Evolutionary conservation across 2,797 vertebrate species (phyloP).

Genomic region (Micrastur ruficollis): DNA sequence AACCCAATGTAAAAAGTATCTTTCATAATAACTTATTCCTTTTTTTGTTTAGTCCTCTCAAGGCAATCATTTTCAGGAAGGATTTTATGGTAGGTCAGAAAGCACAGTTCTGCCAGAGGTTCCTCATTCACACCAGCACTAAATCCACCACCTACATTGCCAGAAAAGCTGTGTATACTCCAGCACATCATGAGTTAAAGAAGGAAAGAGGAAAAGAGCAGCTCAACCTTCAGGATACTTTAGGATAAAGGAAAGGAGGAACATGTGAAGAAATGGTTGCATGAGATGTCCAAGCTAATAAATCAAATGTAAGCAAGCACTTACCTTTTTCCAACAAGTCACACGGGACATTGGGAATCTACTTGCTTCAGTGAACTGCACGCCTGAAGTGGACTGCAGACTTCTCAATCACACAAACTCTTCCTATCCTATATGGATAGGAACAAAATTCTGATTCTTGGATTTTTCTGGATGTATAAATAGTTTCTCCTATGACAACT

Average conservation of each 20-base stretch:
- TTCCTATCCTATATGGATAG: neutral
- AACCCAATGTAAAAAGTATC: neutral
- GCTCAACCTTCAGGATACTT: neutral
- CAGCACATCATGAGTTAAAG: neutral
- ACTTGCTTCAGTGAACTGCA: neutral
- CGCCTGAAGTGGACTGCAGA: neutral
- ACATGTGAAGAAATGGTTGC: neutral
- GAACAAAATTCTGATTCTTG: neutral
- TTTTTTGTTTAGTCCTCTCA: neutral
- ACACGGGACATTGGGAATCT: rapidly evolving
- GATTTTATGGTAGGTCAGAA: neutral
- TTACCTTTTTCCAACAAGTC: neutral
- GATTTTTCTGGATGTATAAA: neutral
- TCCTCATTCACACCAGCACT: neutral
- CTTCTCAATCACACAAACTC: neutral
- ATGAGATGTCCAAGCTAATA: neutral
- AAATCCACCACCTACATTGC: neutral
- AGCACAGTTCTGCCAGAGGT: neutral
- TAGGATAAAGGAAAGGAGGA: neutral
- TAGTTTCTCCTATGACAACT: neutral
- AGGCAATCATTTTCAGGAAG: neutral
- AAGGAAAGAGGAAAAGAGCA: neutral
- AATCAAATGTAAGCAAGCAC: neutral
- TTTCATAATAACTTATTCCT: neutral
- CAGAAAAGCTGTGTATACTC: neutral